Percentiles rank a stretch among this genome's conserved stretches.
Evolutionary conservation across 2,797 vertebrate species (phyloP).

Genomic region (Gymnoscopelus microlampas): DNA sequence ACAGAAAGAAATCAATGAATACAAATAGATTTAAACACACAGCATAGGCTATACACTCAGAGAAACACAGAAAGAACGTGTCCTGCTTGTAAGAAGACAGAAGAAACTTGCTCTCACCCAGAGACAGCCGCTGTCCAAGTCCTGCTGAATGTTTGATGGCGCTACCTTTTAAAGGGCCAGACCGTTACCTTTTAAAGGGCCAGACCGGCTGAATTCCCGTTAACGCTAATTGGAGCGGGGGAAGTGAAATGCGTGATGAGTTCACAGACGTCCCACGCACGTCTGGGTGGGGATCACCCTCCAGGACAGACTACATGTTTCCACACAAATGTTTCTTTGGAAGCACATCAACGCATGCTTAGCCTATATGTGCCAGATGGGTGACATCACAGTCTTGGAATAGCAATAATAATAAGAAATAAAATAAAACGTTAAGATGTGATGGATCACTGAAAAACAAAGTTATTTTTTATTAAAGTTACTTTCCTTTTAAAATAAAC

Average conservation of each 20-base stretch:
- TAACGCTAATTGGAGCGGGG: conserved; percentile 64
- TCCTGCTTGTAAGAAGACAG: not conserved
- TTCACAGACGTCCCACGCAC: conserved; percentile 52
- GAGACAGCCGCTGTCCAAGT: conserved; percentile 28
- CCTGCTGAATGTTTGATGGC: conserved; percentile 20
- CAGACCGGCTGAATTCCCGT: conserved; percentile 37
- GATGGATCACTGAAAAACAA: not conserved
- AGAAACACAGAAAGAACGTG: no score
- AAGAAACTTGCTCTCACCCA: conserved; percentile 36
- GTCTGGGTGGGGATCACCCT: conserved; percentile 17
- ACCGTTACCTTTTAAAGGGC: not conserved
- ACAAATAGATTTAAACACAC: not conserved
- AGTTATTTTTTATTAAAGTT: no score
- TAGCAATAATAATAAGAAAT: conserved; percentile 16
- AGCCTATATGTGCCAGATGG: conserved; percentile 56
- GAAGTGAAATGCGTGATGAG: conserved; percentile 70
- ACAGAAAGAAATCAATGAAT: not conserved
- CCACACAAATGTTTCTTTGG: conserved; percentile 64
- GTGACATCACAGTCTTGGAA: conserved; percentile 57
- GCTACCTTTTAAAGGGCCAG: conserved; percentile 67
- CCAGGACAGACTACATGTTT: conserved; percentile 55
- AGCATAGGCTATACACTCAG: no score
- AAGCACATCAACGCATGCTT: conserved; percentile 64
- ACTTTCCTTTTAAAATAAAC: no score
- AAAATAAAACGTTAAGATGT: conserved; percentile 4